Evolutionary conservation across 2,888 invertebrate genomes (phyloP), one percentile per base, ranked within the genome.

Genomic region (Diloba caeruleocephala): DNA sequence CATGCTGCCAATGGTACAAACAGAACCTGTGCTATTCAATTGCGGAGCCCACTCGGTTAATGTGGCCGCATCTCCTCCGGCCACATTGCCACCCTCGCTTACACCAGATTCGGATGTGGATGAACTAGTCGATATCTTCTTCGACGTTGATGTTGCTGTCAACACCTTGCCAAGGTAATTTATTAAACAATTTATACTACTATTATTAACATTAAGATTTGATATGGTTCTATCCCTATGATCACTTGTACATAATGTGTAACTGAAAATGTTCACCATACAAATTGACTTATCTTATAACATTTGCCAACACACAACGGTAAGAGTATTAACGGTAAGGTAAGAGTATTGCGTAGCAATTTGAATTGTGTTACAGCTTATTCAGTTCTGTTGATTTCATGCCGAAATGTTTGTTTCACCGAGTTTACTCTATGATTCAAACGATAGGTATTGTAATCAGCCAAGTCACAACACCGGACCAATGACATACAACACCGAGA

Each of bases 1-100:
- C 85, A 93, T 91, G 90, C 87, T 92, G 82, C 90, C 93, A 72
- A 88, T 91, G 90, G 89, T 93, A 81, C 92, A 93, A 76, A 81
- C 90, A 74, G 90, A 90, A 83, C 84, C 89, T 62, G 81, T 89
- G 85, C 84, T 88, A 72, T 88, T 87, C 77, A 88, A 88, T 78
- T 87, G 88, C 78, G 88, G 88, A 71, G 86, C 85, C 65, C 89
- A 87, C 62, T 82, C 88, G 55, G 81, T 82, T 58, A 85, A 85
- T 79, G 86, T 86, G 79, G 85, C 83, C 72, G 73, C 83, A 55
- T 81, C 88, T 70, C 87, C 89, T 79, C 84, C 93, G 83, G 86
- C 89, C 81, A 82, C 87, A 57, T 76, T 90, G 85, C 91, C 91
- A 74, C 89, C 92, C 61, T 87, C 92, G 76, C 85, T 92, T 75